Evolutionary conservation across 1,140 invertebrate species (phyloP), one percentile per base, ranked within the genome.

Genomic region (Cardiocondyla obscurior): DNA sequence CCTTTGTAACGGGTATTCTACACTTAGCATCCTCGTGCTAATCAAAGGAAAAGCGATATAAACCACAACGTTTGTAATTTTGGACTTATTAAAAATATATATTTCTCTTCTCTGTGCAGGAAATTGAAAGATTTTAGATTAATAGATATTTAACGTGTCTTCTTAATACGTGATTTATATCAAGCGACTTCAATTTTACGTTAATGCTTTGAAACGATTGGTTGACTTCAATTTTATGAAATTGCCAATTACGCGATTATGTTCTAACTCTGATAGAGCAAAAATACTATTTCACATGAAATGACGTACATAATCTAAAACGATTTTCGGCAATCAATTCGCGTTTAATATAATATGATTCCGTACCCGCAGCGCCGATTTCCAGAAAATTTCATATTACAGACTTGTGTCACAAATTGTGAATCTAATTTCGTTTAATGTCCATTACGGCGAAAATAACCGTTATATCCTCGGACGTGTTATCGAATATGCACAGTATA

Each of bases 391-490:
- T 79, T 67, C 74, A 79, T 55, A 79, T 79, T 67, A 55, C 46
- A 79, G 30, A 79, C 33, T 79, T 62, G 33, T 46, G 62, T 79
- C 60, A 53, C 44, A 79, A 79, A 53, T 69, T 79, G 33, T 67
- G 62, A 79, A 79, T 79, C 62, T 62, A 79, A 79, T 79, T 79
- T 79, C 74, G 74, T 65, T 79, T 79, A 79, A 79, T 79, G 74
- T 79, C 64, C 55, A 69, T 79, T 53, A 79, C 16, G 69, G 51
- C 19, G 73, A 79, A 79, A 79, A 79, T 79, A 79, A 79, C 33
- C 19, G 33, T 67, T 65, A 79, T 12, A 46, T 28, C 19, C 16
- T 19, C 22, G 22, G 62, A 46, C 44, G 55, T 12, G 16, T 51
- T 64, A 77, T 77, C 46, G 60, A 19, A 74, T 1, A 8, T 58